Conservation (phyloP, 2,113 vertebrate species). For the Macrotis lagotis region DNA sequence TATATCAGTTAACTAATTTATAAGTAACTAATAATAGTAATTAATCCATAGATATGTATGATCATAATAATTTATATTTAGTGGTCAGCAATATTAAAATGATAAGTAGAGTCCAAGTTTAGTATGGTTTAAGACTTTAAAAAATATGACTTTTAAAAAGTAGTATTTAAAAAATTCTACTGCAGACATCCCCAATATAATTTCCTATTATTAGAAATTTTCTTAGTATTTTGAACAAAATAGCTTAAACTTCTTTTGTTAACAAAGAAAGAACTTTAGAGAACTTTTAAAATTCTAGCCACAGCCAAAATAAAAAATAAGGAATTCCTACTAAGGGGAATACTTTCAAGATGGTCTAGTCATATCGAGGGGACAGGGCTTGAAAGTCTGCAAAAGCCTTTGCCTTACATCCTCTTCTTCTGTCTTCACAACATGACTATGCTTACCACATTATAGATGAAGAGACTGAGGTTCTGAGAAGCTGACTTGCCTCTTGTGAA, state of each 20-base stretch:
- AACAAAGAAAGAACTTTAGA: background rate
- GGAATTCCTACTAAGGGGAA: background rate
- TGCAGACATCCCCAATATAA: background rate
- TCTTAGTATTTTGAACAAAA: background rate
- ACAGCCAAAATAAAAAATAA: background rate
- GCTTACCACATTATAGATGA: background rate
- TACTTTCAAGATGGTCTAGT: background rate
- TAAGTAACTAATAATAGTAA: background rate
- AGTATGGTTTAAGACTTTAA: background rate
- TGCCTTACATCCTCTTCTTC: background rate
- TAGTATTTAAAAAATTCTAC: background rate
- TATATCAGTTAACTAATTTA: background rate
- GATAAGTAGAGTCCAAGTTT: background rate
- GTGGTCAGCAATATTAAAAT: background rate
- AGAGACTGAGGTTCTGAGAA: background rate
- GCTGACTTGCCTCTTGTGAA: background rate
- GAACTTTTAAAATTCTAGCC: background rate
- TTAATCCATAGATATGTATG: background rate
- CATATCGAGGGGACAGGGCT: background rate
- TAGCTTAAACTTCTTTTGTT: background rate
- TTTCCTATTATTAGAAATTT: background rate
- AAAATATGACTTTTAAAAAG: background rate
- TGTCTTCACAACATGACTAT: background rate
- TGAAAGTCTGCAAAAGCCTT: background rate
- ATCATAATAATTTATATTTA: background rate